Evolutionary conservation across 2,888 invertebrate genomes (phyloP), one percentile per base, ranked within the genome.

Genomic region (Protodeltote pygarga): DNA sequence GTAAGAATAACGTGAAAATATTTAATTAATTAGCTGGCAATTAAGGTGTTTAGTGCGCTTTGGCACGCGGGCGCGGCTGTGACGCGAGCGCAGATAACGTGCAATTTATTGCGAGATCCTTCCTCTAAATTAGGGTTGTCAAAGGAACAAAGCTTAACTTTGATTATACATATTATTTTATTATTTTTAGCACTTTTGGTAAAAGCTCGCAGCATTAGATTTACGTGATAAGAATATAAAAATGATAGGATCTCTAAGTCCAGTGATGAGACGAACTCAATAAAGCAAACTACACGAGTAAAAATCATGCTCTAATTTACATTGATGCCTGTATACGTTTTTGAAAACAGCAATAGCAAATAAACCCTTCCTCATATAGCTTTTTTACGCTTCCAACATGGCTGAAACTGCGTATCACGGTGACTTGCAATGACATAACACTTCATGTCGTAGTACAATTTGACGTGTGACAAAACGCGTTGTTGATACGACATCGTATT

Each of bases 31-130:
- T 60, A 45, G 40, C 41, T 28, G 50, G 46, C 49, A 61, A 70
- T 70, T 61, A 70, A 61, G 41, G 68, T 51, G 46, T 60, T 69
- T 59, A 57, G 55, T 39, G 55, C 62, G 39, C 38, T 16, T 11
- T 15, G 23, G 55, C 62, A 60, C 61, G 61, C 40, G 33, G 51
- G 23, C 31, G 40, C 46, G n/a, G n/a, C n/a, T n/a, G n/a, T 55
- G 45, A 52, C 54, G 50, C 48, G 32, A 29, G 41, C 62, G 35
- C 46, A 54, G 74, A 73, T 72, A 72, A 63, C 63, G 11, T 24
- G 44, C 41, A 35, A 62, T 70, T 70, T 73, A 72, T 70, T 55
- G 58, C 32, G 28, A 17, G 19, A 28, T 23, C 31, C 29, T 10
- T 6, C 15, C 31, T 13, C 3, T 15, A 10, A 13, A 21, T 31